Base-by-base conservation (phyloP, 2,888 invertebrate species). In the Scrobipalpa costella region DNA sequence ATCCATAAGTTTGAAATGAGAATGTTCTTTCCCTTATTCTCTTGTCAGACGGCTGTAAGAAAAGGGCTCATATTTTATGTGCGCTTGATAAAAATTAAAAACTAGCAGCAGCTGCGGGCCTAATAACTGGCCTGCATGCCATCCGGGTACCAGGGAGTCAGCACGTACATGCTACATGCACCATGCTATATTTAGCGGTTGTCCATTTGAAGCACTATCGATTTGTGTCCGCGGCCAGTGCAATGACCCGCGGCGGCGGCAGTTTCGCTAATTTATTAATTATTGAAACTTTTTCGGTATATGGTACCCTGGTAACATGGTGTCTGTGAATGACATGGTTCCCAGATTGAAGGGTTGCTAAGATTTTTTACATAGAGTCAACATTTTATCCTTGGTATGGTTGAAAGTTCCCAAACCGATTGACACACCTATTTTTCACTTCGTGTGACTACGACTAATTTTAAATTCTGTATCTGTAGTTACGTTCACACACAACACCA, bases 121-220 rank as follows among this genome's bases (percentile, higher is more conserved):
- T 62, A 64, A 64, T 63, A 66, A 63, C 64, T 61, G 65, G 62
- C 63, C 64, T 66, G 67, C 67, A 66, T 66, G 64, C 67, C 67
- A 64, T 64, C 69, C 34, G 68, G 73, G 72, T 76, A 78, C 75
- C 69, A 79, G 77, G 72, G 68, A 69, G 62, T 63, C 75, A 79
- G 67, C 66, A 75, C 72, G 75, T 17, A 17, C n/a, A n/a, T 13
- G 17, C 17, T 72, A 75, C 71, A 69, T 76, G 71, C 68, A 71
- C 72, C 67, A 71, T 70, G 74, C 78, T 86, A 86, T 85, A 85
- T 86, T 83, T 85, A 87, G 86, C 85, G 83, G 73, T 81, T 87
- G 86, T 85, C 88, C 88, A 89, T 88, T 88, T 83, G 83, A 85
- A 87, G 88, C 86, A 86, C 83, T 90, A 91, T 90, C 87, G 91